Evolutionary conservation across 1,140 invertebrate species (phyloP).

Genomic region (Atta texana): DNA sequence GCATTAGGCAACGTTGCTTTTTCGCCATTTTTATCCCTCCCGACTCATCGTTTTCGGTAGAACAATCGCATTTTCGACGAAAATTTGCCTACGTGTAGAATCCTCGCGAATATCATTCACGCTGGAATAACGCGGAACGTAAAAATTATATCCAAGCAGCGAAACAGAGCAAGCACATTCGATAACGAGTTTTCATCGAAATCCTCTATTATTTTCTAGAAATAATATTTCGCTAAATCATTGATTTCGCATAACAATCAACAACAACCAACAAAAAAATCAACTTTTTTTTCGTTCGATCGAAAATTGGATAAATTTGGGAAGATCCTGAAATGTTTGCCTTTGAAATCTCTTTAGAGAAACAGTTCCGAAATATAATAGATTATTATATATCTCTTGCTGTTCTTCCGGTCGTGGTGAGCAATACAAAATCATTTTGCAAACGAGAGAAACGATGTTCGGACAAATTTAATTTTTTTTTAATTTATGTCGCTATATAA

Average conservation of each 20-base stretch:
- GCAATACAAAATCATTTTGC: neutral
- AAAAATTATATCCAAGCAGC: conserved; percentile 33
- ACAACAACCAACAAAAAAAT: neutral
- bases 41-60: conserved; percentile 42
- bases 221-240: conserved; percentile 25
- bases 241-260: conserved; percentile 13
- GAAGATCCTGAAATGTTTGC: neutral
- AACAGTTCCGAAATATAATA: neutral
- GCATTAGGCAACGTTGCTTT: conserved; percentile 54
- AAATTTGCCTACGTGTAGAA: conserved; percentile 40
- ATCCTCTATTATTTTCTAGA: neutral
- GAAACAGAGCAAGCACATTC: neutral
- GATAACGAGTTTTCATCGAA: neutral
- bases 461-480: neutral
- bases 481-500: conserved; percentile 6
- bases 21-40: conserved; percentile 33
- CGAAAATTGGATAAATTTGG: conserved; percentile 1
- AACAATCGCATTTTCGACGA: conserved; percentile 40
- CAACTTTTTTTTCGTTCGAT: neutral
- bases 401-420: conserved; percentile 24
- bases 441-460: conserved; percentile 60
- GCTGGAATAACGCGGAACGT: conserved; percentile 26
- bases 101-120: conserved; percentile 37
- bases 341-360: neutral
- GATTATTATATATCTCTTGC: neutral